Evolutionary conservation across 2,113 vertebrate species (phyloP), one percentile per base, ranked within the genome.

Genomic region (Microtus pennsylvanicus): DNA sequence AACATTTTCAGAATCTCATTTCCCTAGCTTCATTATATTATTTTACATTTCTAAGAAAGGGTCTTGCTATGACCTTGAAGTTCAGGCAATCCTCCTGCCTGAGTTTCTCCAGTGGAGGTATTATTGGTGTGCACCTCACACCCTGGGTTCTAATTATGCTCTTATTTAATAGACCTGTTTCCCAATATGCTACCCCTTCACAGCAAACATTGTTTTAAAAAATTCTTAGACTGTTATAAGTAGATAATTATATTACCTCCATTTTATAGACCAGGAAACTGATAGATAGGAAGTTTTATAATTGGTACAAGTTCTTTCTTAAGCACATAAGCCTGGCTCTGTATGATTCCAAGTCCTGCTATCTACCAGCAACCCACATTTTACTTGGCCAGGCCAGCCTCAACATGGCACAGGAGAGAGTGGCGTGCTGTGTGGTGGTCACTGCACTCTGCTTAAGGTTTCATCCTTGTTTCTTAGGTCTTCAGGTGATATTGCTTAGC

Each of bases 261-360:
- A 89, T 87, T 94, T 96, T 94, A 74, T 93, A 96, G 78, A 90
- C 87, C 87, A 95, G 80, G 55, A 91, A 91, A 89, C 81, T 93
- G 89, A 96, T 89, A 72, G 67, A 88, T 61, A 67, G 58, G 52
- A 76, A 77, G 72, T 90, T 94, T 47, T 95, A n/a, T 87, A 82
- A 77, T 67, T 87, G 74, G 69, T 89, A 38, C 61, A 94, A 91
- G 55, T 5, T 58, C 45, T 92, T 96, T 96, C 75, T 94, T 85
- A 93, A 95, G 28, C 75, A 80, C 21, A 61, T 11, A 61, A 38
- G 86, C 16, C 21, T 69, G 95, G 65, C 78, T 67, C 87, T 82
- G 47, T 52, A 24, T 86, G 74, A 89, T 72, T 74, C 47, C 33
- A 80, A 78, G 45, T 30, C 19, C 17, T 91, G 45, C 38, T 89